Evolutionary conservation across 2,888 invertebrate species (phyloP).

Genomic region (Gastracanthus pulcherrimus): DNA sequence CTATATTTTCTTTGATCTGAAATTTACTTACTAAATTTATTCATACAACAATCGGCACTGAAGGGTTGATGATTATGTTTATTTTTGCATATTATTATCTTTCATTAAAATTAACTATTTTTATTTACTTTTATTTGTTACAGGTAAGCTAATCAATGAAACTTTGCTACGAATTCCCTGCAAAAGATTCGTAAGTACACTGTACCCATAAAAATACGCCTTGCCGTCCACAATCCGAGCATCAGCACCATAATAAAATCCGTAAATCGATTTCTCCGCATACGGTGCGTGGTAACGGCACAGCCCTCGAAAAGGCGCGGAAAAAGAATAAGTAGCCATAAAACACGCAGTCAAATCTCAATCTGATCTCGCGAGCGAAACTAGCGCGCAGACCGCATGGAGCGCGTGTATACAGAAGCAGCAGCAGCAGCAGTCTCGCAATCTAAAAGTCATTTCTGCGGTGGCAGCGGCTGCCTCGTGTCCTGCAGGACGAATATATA

Average conservation of each 20-base stretch:
- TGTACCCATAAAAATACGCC: neutral
- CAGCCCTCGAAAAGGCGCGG: neutral
- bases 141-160: neutral
- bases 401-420: no score
- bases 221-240: neutral
- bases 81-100: neutral
- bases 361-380: conserved; percentile 65
- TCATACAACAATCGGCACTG: no score
- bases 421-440: conserved; percentile 64
- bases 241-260: neutral
- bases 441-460: conserved; percentile 75
- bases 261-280: neutral
- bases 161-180: no score
- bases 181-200: neutral
- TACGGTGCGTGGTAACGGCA: neutral
- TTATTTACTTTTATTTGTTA: neutral
- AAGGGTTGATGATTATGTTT: no score
- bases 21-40: no score
- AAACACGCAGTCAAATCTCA: conserved; percentile 68
- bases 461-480: conserved; percentile 54
- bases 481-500: conserved; percentile 72
- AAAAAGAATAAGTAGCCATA: conserved; percentile 27
- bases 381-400: no score
- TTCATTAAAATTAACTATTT: no score
- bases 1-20: no score